A percentile compares a stretch with the other conserved stretches of the same genome.
These are phyloP conservation scores for Phycodurus eques DNA, from an alignment of 2,113 vertebrate genomes.

Conservation along the genomic window DNA sequence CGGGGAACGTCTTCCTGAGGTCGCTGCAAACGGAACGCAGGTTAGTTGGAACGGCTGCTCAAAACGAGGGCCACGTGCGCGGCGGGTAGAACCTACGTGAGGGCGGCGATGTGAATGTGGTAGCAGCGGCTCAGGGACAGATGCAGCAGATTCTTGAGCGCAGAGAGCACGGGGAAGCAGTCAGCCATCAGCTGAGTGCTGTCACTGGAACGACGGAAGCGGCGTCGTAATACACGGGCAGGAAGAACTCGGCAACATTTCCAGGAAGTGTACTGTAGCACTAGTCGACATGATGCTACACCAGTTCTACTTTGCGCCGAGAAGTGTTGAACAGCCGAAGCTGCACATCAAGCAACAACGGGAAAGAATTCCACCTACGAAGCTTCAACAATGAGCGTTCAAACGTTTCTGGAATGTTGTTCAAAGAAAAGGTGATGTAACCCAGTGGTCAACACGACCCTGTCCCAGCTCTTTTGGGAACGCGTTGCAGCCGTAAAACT, in stretches of 20 bases:
- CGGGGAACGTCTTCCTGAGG: conserved; percentile 72
- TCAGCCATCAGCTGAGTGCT: conserved; percentile 84
- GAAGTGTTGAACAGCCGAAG: no score
- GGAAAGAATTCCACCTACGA: no score
- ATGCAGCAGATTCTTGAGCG: conserved; percentile 76
- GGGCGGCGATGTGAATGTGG: conserved; percentile 82
- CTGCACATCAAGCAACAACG: no score
- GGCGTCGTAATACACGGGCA: neutral
- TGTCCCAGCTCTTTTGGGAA: no score
- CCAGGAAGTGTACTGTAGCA: neutral
- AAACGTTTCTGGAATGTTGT: no score
- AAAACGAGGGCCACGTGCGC: neutral
- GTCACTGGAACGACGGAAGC: conserved; percentile 73
- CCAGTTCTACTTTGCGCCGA: no score
- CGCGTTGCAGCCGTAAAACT: no score
- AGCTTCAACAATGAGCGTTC: no score
- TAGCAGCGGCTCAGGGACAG: conserved; percentile 92
- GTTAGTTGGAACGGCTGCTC: neutral
- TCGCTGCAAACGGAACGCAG: conserved; percentile 68
- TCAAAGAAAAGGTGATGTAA: no score
- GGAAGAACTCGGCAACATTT: neutral
- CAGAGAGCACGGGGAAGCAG: conserved; percentile 79
- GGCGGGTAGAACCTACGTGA: conserved; percentile 62
- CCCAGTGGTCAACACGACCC: no score
- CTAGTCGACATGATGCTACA: no score